Percentiles rank a stretch among this genome's conserved stretches.
phyloP scores from a whole-genome alignment of 2,113 vertebrate genomes.

The Trematocara variabile region DNA sequence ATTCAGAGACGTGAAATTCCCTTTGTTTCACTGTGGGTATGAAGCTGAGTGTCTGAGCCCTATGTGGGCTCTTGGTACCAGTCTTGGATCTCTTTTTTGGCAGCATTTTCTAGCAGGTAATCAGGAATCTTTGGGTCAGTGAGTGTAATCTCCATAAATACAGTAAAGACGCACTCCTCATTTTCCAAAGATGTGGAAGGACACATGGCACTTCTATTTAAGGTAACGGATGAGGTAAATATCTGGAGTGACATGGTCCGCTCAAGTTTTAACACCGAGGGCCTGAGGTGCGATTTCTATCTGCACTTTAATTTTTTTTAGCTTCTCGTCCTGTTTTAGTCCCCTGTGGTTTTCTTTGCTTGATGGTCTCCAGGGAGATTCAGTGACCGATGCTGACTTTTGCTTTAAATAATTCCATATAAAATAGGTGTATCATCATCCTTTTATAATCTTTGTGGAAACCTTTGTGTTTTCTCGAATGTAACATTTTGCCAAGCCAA shows the following conservation, averaged over 20 bases:
- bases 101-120: constrained; percentile 62
- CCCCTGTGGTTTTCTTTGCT: neutral
- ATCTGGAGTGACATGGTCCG: constrained; percentile 18
- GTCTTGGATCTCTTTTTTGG: constrained; percentile 22
- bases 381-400: neutral
- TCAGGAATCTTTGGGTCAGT: constrained; percentile 48
- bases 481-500: neutral
- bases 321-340: neutral
- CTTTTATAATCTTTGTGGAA: neutral
- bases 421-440: neutral
- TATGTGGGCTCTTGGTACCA: constrained; percentile 37
- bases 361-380: neutral
- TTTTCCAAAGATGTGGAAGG: constrained; percentile 10
- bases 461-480: neutral
- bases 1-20: constrained; percentile 68
- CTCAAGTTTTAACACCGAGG: neutral
- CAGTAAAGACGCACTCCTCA: neutral
- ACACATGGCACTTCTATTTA: constrained; percentile 42
- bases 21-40: constrained; percentile 67
- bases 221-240: constrained; percentile 48
- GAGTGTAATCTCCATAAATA: constrained; percentile 53
- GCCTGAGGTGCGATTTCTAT: constrained; percentile 26
- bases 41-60: constrained; percentile 32
- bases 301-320: constrained; percentile 26
- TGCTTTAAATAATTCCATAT: constrained; percentile 7